Evolutionary conservation across 2,797 vertebrate species (phyloP), one percentile per base, ranked within the genome.

Genomic region (Propithecus perrieri): DNA sequence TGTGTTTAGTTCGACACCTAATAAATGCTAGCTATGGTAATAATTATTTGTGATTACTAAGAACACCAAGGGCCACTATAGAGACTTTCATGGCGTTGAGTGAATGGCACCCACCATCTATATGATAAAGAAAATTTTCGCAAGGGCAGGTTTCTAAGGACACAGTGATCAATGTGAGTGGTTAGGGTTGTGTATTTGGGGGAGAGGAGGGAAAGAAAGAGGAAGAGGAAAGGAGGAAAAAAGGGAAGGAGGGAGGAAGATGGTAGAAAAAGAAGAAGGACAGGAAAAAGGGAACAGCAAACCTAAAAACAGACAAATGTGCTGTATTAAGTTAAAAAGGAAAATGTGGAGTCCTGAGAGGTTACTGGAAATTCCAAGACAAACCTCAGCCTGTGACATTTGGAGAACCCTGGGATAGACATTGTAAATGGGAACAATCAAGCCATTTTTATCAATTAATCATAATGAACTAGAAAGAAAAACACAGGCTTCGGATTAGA

Each of bases 91-190:
- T 30, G 59, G 24, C 15, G 2, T 43, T 78, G 50, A 14, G 22
- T 0, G 83, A 50, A 28, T 8, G 1, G 1, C 3, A 4, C 22
- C 50, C 12, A 41, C 10, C 14, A 4, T 67, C 43, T 61, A 5
- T 14, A 2, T 7, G 35, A 85, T 1, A 55, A 33, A 67, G 59
- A 59, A n/a, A 38, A 30, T 38, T 65, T 86, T 83, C 43, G 59
- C 48, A 89, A 65, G 35, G 14, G 5, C 17, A 41, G 26, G 8
- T 61, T 80, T 13, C 7, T 24, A n/a, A 79, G 91, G 57, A 57
- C 2, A 18, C 22, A 7, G 0, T 33, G 89, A n/a, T 55, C 59
- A 18, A 4, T 20, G 43, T 84, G 81, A 92, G 11, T 35, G 53
- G 12, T 80, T n/a, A 53, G 50, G 22, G 22, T 3, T 69, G 43